Evolutionary conservation across 2,113 vertebrate species (phyloP).

Genomic region (Ceratotherium simum): DNA sequence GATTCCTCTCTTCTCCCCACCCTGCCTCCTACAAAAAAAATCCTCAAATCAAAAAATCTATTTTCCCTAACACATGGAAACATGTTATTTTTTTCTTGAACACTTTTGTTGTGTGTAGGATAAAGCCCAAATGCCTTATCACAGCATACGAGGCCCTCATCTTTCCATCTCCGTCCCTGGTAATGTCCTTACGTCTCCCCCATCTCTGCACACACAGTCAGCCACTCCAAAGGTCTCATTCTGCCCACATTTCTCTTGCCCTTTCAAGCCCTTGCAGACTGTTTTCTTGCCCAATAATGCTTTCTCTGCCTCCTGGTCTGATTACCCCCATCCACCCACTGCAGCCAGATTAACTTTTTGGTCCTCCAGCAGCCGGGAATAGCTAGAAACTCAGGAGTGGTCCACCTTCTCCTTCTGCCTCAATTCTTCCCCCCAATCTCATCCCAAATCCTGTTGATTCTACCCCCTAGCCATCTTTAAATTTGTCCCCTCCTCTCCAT

Average conservation of each 20-base stretch:
- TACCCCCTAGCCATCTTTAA: neutral
- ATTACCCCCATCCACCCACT: neutral
- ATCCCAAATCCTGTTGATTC: neutral
- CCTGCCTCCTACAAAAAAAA: neutral
- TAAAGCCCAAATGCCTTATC: neutral
- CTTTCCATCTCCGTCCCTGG: neutral
- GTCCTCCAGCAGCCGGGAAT: neutral
- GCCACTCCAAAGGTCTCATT: neutral
- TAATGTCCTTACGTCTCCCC: neutral
- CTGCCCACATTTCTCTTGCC: neutral
- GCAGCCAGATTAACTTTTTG: conserved; percentile 35
- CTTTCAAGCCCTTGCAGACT: conserved; percentile 44
- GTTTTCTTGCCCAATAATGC: conserved; percentile 31
- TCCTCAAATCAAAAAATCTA: neutral
- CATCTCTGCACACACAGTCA: neutral
- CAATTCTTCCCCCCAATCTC: neutral
- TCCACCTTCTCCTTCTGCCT: neutral
- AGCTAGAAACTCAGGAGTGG: neutral
- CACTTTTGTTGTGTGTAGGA: neutral
- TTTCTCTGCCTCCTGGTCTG: conserved; percentile 11
- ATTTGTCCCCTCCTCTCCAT: neutral
- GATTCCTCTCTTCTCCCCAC: neutral
- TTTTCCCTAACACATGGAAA: neutral
- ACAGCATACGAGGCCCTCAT: neutral
- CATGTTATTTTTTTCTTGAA: neutral